Evolutionary conservation across 1,140 invertebrate species (phyloP), one percentile per base, ranked within the genome.

Genomic region (Macrosteles quadrilineatus): DNA sequence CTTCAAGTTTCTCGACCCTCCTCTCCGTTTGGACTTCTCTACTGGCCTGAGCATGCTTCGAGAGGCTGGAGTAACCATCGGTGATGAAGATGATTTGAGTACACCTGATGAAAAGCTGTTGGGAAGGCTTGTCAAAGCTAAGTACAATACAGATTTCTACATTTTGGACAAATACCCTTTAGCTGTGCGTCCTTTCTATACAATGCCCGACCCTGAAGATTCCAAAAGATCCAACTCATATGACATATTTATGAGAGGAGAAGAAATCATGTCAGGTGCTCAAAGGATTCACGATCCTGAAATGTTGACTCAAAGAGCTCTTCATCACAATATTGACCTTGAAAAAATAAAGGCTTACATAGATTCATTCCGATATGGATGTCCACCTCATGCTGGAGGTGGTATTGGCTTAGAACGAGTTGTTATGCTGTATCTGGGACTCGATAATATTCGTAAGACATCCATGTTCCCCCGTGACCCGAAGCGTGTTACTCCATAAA

Each of bases 171-270:
- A 99, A 82, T 99, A 93, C 83, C 98, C 98, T 17, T 82, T 99
- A 67, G 94, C 95, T 57, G 94, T 99, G 3, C 85, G 98, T 70
- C 98, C 98, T 3, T 99, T 99, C 82, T 99, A 99, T 81, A 99
- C 98, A 0, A 99, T 99, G 98, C 97, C 97, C 0, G 97, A 99
- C 83, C 93, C 97, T 0, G 85, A 87, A 29, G 90, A 96, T 82
- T 83, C 87, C 67, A 90, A 90, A 79, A 79, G 76, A 31, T 97
- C 97, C 0, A 99, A 99, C 81, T 99, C 97, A 0, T 99, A 99
- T 79, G 98, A 99, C 81, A 99, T 99, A 93, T 99, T 99, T 78
- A 99, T 99, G 97, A 85, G 98, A 74, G 98, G 98, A 3, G 98
- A 99, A 81, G 98, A 99, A 84, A 99, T 99, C 47, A 81, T 99